Conservation (phyloP, 2,113 vertebrate genomes). For the Piaya cayana region DNA sequence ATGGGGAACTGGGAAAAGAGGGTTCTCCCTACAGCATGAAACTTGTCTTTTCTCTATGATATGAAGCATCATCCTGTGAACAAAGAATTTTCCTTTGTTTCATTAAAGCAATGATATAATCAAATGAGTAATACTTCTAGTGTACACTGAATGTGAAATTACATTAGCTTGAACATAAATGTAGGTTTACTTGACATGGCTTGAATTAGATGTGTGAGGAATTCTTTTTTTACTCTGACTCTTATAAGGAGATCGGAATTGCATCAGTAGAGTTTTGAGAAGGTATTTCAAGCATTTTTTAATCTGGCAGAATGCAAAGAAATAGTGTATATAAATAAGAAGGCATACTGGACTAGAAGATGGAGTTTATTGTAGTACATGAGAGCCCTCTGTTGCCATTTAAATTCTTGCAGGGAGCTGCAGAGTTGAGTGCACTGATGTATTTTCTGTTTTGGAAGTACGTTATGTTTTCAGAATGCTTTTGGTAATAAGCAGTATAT, state of each 20-base stretch:
- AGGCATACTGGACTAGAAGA: background rate
- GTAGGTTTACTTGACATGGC: background rate
- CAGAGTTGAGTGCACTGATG: background rate
- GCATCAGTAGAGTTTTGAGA: background rate
- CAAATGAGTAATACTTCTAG: background rate
- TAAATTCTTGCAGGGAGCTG: constrained; percentile 21
- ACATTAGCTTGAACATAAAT: background rate
- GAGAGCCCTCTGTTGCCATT: constrained; percentile 63
- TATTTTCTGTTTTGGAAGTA: background rate
- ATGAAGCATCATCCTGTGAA: background rate
- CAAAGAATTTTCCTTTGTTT: background rate
- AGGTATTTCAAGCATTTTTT: background rate
- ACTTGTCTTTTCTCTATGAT: background rate
- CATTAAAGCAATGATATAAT: background rate
- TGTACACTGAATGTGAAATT: background rate
- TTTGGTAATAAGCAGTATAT: background rate
- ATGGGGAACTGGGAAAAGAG: background rate
- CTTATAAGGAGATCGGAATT: background rate
- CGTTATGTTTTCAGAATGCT: background rate
- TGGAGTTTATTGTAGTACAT: background rate
- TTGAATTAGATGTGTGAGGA: background rate
- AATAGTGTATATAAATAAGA: background rate
- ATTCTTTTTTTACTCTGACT: background rate
- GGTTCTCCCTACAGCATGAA: background rate
- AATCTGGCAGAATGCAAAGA: background rate